A percentile compares a stretch with the other conserved stretches of the same genome.
phyloP scores from a whole-genome alignment of 35 echinoderm and acorn worm genomes.

The Lytechinus variegatus region DNA sequence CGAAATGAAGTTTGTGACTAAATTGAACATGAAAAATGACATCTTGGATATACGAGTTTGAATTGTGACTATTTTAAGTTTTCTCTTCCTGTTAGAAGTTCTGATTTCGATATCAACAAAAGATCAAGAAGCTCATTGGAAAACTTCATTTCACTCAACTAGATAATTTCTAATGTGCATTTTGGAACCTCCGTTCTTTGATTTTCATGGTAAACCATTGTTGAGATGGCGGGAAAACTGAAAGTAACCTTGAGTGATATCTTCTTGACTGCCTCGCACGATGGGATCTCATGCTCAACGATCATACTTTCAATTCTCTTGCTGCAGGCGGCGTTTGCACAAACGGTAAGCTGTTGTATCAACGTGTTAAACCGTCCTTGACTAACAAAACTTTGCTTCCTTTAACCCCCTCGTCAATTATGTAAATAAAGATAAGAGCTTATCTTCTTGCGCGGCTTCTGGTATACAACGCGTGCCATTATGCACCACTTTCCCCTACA shows the following conservation, averaged over 20 bases:
- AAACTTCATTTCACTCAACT: neutral
- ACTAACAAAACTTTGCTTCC: neutral
- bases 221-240: neutral
- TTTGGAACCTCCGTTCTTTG: neutral
- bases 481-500: neutral
- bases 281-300: neutral
- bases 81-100: neutral
- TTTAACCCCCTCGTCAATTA: neutral
- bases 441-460: neutral
- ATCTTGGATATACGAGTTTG: neutral
- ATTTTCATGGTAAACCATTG: neutral
- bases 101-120: neutral
- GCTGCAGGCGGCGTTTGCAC: neutral
- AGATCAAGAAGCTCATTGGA: neutral
- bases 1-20: neutral
- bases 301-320: neutral
- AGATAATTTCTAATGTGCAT: neutral
- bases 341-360: neutral
- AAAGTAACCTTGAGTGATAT: neutral
- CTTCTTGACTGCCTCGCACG: neutral
- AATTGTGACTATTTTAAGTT: neutral
- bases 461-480: neutral
- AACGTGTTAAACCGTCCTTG: slow-evolving; percentile 43
- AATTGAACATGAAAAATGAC: neutral
- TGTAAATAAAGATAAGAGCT: neutral